Evolutionary conservation across 2,113 vertebrate genomes (phyloP).

Genomic region (Pomatorhinus ruficollis): DNA sequence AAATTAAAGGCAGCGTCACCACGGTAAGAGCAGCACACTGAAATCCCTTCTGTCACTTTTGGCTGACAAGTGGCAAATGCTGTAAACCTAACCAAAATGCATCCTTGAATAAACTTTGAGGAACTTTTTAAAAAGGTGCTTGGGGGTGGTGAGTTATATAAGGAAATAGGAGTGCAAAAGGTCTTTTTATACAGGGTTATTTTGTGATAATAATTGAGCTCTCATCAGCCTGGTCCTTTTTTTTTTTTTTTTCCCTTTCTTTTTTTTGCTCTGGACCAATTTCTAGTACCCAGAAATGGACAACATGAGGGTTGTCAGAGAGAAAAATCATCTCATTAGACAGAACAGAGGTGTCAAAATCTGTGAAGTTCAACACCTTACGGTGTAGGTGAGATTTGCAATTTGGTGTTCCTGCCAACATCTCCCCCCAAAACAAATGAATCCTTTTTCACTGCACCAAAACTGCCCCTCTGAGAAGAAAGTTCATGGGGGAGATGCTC

Average conservation of each 20-base stretch:
- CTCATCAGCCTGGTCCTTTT: background rate
- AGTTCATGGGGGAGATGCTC: background rate
- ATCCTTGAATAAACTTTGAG: slow-evolving; percentile 46
- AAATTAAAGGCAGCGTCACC: slow-evolving; percentile 70
- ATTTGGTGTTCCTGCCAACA: background rate
- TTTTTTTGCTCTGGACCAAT: background rate
- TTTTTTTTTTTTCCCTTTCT: background rate
- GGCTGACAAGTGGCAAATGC: slow-evolving; percentile 23
- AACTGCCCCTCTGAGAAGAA: background rate
- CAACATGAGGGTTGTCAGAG: background rate
- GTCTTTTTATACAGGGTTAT: background rate
- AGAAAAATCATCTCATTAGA: background rate
- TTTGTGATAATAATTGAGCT: background rate
- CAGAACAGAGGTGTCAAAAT: background rate
- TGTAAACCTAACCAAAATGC: slow-evolving; percentile 33
- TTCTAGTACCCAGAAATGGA: background rate
- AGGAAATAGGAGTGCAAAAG: background rate
- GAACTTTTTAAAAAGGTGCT: background rate
- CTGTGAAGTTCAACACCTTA: background rate
- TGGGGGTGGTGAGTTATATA: background rate
- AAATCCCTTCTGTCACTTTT: slow-evolving; percentile 35
- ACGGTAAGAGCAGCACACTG: slow-evolving; percentile 16
- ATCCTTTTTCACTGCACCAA: background rate
- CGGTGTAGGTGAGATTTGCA: background rate
- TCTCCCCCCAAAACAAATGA: background rate